A percentile compares a stretch with the other conserved stretches of the same genome.
phyloP scores from a whole-genome alignment of 2,888 invertebrate genomes.

The Podotricha telesiphe region DNA sequence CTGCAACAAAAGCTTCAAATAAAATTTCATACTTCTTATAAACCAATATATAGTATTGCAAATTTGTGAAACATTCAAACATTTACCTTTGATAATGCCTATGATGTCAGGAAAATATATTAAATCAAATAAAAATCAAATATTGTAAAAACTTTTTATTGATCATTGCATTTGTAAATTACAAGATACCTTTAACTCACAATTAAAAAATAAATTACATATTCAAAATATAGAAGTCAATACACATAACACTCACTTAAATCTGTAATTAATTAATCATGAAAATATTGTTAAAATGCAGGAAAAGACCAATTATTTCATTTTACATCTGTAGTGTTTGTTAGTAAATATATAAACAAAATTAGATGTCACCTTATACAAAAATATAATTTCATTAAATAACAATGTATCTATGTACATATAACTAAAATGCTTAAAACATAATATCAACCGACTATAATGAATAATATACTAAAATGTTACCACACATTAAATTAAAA shows the following conservation, averaged over 20 bases:
- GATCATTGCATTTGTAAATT: conserved; percentile 30
- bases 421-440: conserved; percentile 35
- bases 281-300: conserved; percentile 8
- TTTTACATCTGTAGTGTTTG: not conserved
- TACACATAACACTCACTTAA: conserved; percentile 21
- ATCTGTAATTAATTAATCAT: conserved; percentile 1
- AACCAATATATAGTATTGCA: not conserved
- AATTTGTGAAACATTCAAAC: conserved; percentile 14
- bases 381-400: conserved; percentile 37
- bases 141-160: conserved; percentile 25
- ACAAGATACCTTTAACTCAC: conserved; percentile 25
- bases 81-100: conserved; percentile 10
- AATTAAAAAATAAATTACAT: conserved; percentile 29
- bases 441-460: conserved; percentile 10
- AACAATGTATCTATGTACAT: conserved; percentile 30
- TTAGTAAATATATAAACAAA: conserved; percentile 20
- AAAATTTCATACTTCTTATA: not conserved
- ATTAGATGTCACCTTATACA: conserved; percentile 39
- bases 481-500: conserved; percentile 8
- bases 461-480: not conserved
- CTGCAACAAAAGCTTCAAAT: conserved; percentile 48
- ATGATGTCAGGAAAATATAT: not conserved
- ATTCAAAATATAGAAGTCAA: conserved; percentile 18
- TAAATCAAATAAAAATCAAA: conserved; percentile 23
- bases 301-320: not conserved